Percentiles rank a stretch among this genome's conserved stretches.
Evolutionary conservation across 2,888 invertebrate species (phyloP).

Genomic region (Colostygia pectinataria): DNA sequence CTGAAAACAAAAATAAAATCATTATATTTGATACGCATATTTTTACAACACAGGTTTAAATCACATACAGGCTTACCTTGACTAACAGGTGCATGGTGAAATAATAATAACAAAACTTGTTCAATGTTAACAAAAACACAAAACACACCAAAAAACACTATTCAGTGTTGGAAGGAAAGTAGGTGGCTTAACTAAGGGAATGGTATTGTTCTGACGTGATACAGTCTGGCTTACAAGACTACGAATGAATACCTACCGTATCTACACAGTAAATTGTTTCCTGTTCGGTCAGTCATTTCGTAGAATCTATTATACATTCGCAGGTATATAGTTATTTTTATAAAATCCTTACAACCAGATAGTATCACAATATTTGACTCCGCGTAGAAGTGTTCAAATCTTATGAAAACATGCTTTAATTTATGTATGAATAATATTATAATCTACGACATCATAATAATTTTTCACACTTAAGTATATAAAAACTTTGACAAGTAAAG

Average conservation of each 20-base stretch:
- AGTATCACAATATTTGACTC: not conserved
- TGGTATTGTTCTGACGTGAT: slow-evolving; percentile 20
- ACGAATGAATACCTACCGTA: slow-evolving; percentile 20
- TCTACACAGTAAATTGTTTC: slow-evolving; percentile 12
- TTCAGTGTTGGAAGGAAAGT: not conserved
- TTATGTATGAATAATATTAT: not conserved
- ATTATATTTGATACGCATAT: not conserved
- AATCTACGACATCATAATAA: too few species aligned
- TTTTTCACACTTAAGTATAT: too few species aligned
- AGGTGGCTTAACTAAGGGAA: not conserved
- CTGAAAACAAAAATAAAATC: slow-evolving; percentile 8
- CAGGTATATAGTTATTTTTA: slow-evolving; percentile 10
- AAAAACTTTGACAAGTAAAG: too few species aligned
- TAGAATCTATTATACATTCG: slow-evolving; percentile 9
- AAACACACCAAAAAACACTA: not conserved
- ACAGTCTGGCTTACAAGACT: slow-evolving; percentile 18
- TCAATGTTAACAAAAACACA: not conserved
- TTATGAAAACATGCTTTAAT: not conserved
- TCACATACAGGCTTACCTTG: slow-evolving; percentile 12
- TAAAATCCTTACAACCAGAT: slow-evolving; percentile 7
- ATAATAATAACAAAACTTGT: not conserved
- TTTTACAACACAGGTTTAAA: not conserved
- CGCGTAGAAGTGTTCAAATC: not conserved
- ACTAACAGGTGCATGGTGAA: slow-evolving; percentile 9
- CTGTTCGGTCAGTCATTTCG: slow-evolving; percentile 22